Evolutionary conservation across 2,888 invertebrate species (phyloP).

Genomic region (Tetragonisca angustula): DNA sequence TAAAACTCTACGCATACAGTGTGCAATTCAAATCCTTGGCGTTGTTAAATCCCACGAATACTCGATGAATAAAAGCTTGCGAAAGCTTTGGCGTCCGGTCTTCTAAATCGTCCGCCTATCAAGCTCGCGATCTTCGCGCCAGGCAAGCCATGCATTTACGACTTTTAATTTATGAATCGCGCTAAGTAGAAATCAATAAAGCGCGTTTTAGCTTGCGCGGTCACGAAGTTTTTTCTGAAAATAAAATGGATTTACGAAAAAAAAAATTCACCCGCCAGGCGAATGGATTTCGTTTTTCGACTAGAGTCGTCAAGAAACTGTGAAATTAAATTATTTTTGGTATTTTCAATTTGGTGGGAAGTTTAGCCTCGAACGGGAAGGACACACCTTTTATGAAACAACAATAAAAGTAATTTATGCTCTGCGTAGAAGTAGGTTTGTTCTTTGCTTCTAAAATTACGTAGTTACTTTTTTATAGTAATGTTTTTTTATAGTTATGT

Average conservation of each 20-base stretch:
- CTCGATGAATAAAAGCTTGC: background rate
- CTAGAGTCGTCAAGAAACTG: too few relatives aligned
- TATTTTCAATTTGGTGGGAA: too few relatives aligned
- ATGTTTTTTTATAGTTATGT: too few relatives aligned
- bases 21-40: background rate
- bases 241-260: background rate
- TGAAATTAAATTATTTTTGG: too few relatives aligned
- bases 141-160: background rate
- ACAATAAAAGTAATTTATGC: too few relatives aligned
- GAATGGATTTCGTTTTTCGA: background rate
- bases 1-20: background rate
- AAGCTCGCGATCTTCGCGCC: background rate
- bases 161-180: background rate
- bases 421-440: too few relatives aligned
- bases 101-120: slow-evolving; percentile 9
- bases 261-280: background rate
- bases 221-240: background rate
- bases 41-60: background rate
- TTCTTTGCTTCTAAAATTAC: too few relatives aligned
- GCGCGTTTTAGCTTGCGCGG: background rate
- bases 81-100: background rate
- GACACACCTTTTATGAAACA: too few relatives aligned
- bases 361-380: too few relatives aligned
- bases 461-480: too few relatives aligned
- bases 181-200: slow-evolving; percentile 2